Evolutionary conservation across 2,113 vertebrate genomes (phyloP), one percentile per base, ranked within the genome.

Genomic region (Grallaria varia): DNA sequence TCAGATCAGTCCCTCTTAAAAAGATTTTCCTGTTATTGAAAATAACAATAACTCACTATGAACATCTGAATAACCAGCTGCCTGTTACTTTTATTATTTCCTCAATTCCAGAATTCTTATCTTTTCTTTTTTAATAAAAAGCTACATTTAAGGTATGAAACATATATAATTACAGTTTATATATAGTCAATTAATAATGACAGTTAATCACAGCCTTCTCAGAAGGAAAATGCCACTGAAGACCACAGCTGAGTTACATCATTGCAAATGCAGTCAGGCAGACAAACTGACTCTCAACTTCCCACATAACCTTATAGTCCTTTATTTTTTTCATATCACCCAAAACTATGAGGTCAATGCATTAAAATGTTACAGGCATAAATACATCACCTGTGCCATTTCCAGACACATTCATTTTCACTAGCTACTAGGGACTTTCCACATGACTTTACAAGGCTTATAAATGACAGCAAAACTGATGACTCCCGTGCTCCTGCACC

Each of bases 391-490:
- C 55, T 74, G 72, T 73, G 62, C 37, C 75, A 92, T 45, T 75
- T 49, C 10, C 59, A 66, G 42, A 33, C 23, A 33, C 1, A 0
- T 66, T 45, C 17, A 9, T 50, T 80, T 86, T 39, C 30, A 21
- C 18, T 19, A 49, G 8, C 40, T 69, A 50, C 66, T 28, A 21
- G 14, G 23, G 37, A 50, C 28, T 56, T 62, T 42, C 25, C 42
- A 12, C 15, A 12, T 10, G 53, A n/a, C 22, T 73, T 60, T 71
- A 47, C 0, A 0, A 42, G 14, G 27, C 17, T 55, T 62, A 30
- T 44, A 67, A 81, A 37, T n/a, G 52, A 40, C 17, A 90, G 47
- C 35, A 85, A 27, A 83, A 64, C 9, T 40, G 60, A n/a, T 28
- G 14, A 27, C 12, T 45, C 13, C 35, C 60, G 59, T 52, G 25